A percentile compares a stretch with the other conserved stretches of the same genome.
These are phyloP conservation scores for Pentamera pediparva DNA, from an alignment of 53 echinoderm and acorn worm genomes.

Conservation along the genomic window DNA sequence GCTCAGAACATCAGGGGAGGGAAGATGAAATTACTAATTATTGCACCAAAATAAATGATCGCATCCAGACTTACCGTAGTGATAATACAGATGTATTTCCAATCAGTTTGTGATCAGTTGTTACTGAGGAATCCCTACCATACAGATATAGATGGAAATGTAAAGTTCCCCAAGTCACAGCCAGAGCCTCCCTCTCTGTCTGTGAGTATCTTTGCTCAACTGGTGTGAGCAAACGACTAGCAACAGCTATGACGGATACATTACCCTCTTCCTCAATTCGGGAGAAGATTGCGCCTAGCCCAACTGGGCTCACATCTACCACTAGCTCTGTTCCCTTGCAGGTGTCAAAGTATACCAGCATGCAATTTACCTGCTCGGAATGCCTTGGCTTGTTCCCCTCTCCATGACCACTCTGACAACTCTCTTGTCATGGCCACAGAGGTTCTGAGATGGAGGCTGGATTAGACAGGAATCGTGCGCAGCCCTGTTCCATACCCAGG, in stretches of 20 bases:
- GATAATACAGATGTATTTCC: no score
- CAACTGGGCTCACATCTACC: slow-evolving; percentile 38
- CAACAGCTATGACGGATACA: background rate
- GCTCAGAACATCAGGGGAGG: no score
- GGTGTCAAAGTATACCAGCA: slow-evolving; percentile 27
- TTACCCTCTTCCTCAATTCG: background rate
- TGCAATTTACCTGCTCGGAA: slow-evolving; percentile 21
- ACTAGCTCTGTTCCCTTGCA: slow-evolving; percentile 26
- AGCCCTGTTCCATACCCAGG: no score
- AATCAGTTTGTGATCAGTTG: slow-evolving; percentile 56
- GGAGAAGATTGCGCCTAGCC: slow-evolving; percentile 31
- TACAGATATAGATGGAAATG: no score
- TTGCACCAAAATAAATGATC: no score
- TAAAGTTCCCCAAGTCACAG: slow-evolving; percentile 17
- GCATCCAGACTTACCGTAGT: no score
- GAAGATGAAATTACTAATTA: no score
- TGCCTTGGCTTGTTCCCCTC: no score
- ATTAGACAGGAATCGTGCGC: no score
- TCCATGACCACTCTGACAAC: no score
- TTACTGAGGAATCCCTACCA: slow-evolving; percentile 25
- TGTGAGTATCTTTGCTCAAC: slow-evolving; percentile 48
- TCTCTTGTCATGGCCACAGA: no score
- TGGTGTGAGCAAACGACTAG: slow-evolving; percentile 26
- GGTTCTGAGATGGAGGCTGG: no score
- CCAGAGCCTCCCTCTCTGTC: slow-evolving; percentile 30